phyloP scores from a whole-genome alignment of 2,888 invertebrate species.

The Cybosia mesomella region DNA sequence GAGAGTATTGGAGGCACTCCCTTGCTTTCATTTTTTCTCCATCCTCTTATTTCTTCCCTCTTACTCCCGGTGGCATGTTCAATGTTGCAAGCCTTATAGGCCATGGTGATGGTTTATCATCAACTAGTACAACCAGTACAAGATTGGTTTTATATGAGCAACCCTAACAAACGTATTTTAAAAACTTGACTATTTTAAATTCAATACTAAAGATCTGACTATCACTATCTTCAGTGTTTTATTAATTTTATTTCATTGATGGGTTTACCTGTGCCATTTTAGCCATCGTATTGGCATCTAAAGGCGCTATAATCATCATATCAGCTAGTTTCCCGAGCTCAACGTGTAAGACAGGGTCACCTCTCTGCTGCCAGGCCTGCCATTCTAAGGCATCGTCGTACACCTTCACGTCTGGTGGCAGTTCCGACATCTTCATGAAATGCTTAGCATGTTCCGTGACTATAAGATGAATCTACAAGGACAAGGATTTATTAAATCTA shows the following conservation, averaged over 20 bases:
- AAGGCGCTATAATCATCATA: constrained; percentile 95
- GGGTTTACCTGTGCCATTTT: constrained; percentile 93
- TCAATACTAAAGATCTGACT: too few relatives aligned
- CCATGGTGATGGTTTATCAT: neutral
- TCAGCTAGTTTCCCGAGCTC: constrained; percentile 99
- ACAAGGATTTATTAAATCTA: neutral
- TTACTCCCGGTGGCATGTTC: neutral
- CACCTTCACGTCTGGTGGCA: constrained; percentile 85
- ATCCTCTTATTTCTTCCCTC: neutral
- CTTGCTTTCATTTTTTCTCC: neutral
- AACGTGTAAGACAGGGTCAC: constrained; percentile 98
- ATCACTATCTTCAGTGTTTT: too few relatives aligned
- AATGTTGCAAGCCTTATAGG: neutral
- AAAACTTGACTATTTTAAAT: too few relatives aligned
- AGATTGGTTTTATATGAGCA: too few relatives aligned
- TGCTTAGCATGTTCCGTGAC: constrained; percentile 94
- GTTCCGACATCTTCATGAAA: constrained; percentile 90
- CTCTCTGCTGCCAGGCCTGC: constrained; percentile 94
- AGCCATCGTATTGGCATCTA: constrained; percentile 98
- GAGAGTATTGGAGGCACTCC: neutral
- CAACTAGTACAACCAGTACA: neutral
- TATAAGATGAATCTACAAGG: constrained; percentile 90
- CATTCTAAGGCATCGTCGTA: constrained; percentile 95
- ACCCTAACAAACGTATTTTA: too few relatives aligned
- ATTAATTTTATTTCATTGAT: neutral